Percentiles rank a stretch among this genome's conserved stretches.
These are phyloP conservation scores for Drosophila simulans DNA, from an alignment of 1,140 invertebrate species.

Conservation along the genomic window DNA sequence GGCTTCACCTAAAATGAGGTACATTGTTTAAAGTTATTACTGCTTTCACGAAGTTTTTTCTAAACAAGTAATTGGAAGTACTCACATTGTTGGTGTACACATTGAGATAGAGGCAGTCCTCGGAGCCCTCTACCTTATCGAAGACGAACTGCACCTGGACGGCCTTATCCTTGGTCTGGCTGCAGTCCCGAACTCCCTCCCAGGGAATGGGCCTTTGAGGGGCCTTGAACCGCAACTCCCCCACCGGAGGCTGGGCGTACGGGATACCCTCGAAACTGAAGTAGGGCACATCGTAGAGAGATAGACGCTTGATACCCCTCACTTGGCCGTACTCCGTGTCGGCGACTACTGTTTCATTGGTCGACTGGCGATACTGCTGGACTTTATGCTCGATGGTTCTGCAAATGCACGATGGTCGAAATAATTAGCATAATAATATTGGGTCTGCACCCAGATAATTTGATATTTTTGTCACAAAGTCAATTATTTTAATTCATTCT, in stretches of 20 bases:
- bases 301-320: slow-evolving; percentile 68
- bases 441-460: slow-evolving; percentile 35
- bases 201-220: slow-evolving; percentile 84
- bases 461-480: slow-evolving; percentile 56
- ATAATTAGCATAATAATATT: slow-evolving; percentile 57
- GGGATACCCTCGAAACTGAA: slow-evolving; percentile 86
- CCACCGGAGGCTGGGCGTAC: slow-evolving; percentile 86
- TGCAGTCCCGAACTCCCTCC: slow-evolving; percentile 68
- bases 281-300: slow-evolving; percentile 73
- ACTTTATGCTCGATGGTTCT: slow-evolving; percentile 78
- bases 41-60: too few species aligned
- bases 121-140: slow-evolving; percentile 85
- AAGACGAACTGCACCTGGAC: slow-evolving; percentile 75
- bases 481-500: slow-evolving; percentile 65
- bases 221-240: slow-evolving; percentile 86
- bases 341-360: slow-evolving; percentile 70
- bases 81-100: slow-evolving; percentile 88
- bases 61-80: neutral
- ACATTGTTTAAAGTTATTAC: too few species aligned
- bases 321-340: slow-evolving; percentile 77
- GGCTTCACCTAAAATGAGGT: slow-evolving; percentile 74
- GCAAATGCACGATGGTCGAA: slow-evolving; percentile 24
- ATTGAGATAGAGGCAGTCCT: slow-evolving; percentile 90
- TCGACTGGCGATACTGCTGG: slow-evolving; percentile 73
- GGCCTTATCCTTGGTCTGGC: slow-evolving; percentile 82